These are phyloP conservation scores for Chrysemys picta DNA, from an alignment of 2,113 vertebrate genomes.

Conservation along the genomic window DNA sequence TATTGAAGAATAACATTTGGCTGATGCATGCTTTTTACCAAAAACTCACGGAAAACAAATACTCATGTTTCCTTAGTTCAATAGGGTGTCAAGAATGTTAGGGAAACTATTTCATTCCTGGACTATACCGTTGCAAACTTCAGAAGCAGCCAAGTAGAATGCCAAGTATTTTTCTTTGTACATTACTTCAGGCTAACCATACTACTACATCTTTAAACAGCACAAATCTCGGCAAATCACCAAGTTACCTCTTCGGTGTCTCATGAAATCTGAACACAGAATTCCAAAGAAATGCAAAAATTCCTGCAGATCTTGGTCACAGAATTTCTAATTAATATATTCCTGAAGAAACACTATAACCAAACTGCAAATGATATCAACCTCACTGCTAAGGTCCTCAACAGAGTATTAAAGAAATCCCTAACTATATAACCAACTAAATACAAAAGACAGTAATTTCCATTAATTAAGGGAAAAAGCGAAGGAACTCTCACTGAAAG, in stretches of 20 bases:
- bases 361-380: slow-evolving; percentile 22
- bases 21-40: not conserved
- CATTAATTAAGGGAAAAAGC: not conserved
- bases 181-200: not conserved
- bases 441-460: not conserved
- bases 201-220: not conserved
- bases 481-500: not conserved
- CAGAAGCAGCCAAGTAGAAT: not conserved
- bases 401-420: slow-evolving; percentile 7
- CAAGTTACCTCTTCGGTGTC: slow-evolving; percentile 10
- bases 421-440: not conserved
- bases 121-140: not conserved
- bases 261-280: slow-evolving; percentile 13
- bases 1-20: not conserved
- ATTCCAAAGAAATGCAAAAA: slow-evolving; percentile 40
- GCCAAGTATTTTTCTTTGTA: not conserved
- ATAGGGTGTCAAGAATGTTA: not conserved
- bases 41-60: not conserved
- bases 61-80: not conserved
- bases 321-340: not conserved
- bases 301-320: not conserved
- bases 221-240: not conserved
- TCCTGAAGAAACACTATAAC: slow-evolving; percentile 37
- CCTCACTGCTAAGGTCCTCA: not conserved
- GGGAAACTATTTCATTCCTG: not conserved